Base-by-base conservation (phyloP, 2,113 vertebrate species). In the Albula glossodonta region DNA sequence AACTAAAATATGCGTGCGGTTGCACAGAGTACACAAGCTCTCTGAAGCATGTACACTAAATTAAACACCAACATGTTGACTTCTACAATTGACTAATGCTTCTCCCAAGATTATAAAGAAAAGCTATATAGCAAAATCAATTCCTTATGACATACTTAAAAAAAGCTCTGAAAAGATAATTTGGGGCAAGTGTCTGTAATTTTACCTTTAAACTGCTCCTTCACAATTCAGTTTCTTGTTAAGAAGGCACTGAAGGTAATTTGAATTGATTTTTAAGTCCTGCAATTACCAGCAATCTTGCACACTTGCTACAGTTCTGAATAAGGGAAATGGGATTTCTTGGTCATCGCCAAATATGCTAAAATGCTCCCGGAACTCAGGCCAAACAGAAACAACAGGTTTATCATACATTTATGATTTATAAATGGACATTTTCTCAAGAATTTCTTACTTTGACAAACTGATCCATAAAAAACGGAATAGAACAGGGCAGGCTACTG, bases 211-310 rank as follows among this genome's bases (percentile, higher is more conserved):
- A 93, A 86, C 88, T 77, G 66, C 70, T 83, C 70, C 81, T 86
- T 84, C 84, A 90, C 87, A 74, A 80, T 88, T 91, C 90, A 90
- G 83, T 92, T 92, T 92, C 87, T 90, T 57, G 84, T 85, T 84
- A 88, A 88, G 41, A 60, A 92, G 91, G 91, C 89, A 88, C 89
- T 87, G 84, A 82, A 92, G 93, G 91, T 91, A 91, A 94, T 94
- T 94, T 88, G 86, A 90, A 95, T 93, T 90, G 90, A 95, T 94
- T 88, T 92, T 87, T 13, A 91, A 94, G 92, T 92, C 93, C 91
- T 93, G 93, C 93, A 92, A 92, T 94, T 94, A 94, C 91, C 89
- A 89, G 91, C 49, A 78, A 84, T 83, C 81, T 22, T 56, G 51
- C 88, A 80, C 85, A 88, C 85, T 80, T 90, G 90, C 91, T 92